These are phyloP conservation scores for Ormyrus rosae DNA, from an alignment of 2,888 invertebrate species.

Conservation along the genomic window DNA sequence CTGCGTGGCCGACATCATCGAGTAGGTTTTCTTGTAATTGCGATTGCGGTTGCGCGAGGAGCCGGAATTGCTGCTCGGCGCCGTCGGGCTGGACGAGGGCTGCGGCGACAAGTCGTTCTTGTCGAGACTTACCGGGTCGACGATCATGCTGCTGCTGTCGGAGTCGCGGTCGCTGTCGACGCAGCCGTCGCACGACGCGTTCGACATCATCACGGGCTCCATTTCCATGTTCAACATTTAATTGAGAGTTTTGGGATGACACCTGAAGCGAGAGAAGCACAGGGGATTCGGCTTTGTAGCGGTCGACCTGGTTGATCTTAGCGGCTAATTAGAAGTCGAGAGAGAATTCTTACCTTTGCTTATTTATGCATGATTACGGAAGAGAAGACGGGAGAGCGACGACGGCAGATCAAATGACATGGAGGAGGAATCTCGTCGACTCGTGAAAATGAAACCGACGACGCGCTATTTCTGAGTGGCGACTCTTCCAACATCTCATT, in stretches of 20 bases:
- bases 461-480: constrained; percentile 40
- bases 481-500: constrained; percentile 62
- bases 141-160: constrained; percentile 73
- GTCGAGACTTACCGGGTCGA: constrained; percentile 73
- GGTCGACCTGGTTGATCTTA: too few species aligned
- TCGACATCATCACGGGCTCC: constrained; percentile 67
- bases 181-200: constrained; percentile 72
- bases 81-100: constrained; percentile 66
- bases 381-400: background rate
- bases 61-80: constrained; percentile 56
- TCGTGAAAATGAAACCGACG: constrained; percentile 29
- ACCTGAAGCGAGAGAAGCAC: background rate
- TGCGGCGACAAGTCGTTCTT: constrained; percentile 66
- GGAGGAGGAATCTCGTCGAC: background rate
- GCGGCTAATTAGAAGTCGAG: too few species aligned
- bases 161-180: constrained; percentile 73
- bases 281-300: too few species aligned
- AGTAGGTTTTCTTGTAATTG: constrained; percentile 65
- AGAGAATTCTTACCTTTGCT: too few species aligned
- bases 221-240: constrained; percentile 61
- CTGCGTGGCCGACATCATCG: constrained; percentile 65
- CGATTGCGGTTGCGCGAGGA: constrained; percentile 59
- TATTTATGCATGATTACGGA: too few species aligned
- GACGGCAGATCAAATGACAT: constrained; percentile 37
- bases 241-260: background rate